Evolutionary conservation across 2,113 vertebrate species (phyloP), one percentile per base, ranked within the genome.

Genomic region (Pholis gunnellus): DNA sequence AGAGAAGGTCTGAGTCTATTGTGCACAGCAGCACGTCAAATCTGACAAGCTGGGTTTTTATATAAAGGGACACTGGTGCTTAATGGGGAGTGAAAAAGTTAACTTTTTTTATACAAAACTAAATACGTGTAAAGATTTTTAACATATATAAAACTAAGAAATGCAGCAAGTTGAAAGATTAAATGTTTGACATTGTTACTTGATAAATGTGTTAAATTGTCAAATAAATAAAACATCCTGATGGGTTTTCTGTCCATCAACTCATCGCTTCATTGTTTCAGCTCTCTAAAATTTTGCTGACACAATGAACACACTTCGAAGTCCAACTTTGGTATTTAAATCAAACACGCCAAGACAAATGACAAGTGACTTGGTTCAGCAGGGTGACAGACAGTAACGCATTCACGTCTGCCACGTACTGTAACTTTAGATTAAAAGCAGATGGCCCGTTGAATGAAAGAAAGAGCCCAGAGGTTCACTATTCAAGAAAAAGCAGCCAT

Each of bases 381-480:
- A 77, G 75, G 57, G 14, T 70, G 80, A 80, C 83, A 59, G 64
- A 61, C 68, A 38, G 46, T 29, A 61, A 48, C 59, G 36, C 57
- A 66, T 69, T 84, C 61, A 67, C 70, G 42, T 52, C 42, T 84
- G 79, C 81, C 59, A 9, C 36, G 22, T 22, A 29, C 61, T 56
- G 59, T 44, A 88, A 86, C 18, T 70, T 72, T 20, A 82, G 13
- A 84, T 54, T 2, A 59, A 9, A 68, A 75, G 71, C 66, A 64
- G 42, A 63, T 40, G 42, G 42, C 17, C 61, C 20, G 31, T 61
- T 67, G 50, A 70, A 48, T 34, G 54, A 73, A 75, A 83, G 6
- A 83, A 67, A 82, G 25, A 66, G 36, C 20, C 54, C 48, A 60
- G 56, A 84, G 78, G 61, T 70, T 86, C 66, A 77, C 18, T 9